Base-by-base conservation (phyloP, 1,140 invertebrate genomes). In the Heliconius nattereri region DNA sequence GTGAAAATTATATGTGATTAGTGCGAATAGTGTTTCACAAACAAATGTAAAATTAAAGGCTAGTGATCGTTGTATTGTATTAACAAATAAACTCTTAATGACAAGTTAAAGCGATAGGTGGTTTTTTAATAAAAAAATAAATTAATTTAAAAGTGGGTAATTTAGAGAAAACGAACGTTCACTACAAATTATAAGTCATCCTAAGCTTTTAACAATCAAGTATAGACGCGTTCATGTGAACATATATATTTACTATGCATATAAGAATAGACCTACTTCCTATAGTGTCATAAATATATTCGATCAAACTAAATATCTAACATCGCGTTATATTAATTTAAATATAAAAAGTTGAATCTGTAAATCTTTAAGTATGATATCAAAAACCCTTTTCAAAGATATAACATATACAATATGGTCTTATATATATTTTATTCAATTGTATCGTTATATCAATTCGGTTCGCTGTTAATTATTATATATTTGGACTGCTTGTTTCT, bases 401-500 rank as follows among this genome's bases (percentile, higher is more conserved):
- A 66, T 60, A 26, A 60, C 9, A 26, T n/a, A 60, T n/a, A 60
- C 13, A n/a, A 2, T 6, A 16, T 52, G 26, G 6, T 29, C 6
- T 16, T 26, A 16, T 66, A 29, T 29, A 66, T 26, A 16, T 66
- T 66, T 66, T 66, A 26, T n/a, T 9, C 40, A 45, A 45, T 45
- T 45, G 40, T 13, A 29, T 26, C 3, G 49, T 16, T 29, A 16
- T 29, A 78, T 79, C 29, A 79, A 49, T 26, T 26, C 20, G 3
- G 78, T 83, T 37, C 32, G 78, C 73, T 45, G 66, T 77, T 80
- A 80, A 80, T 80, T 74, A 76, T 76, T 71, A 45, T 45, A 45
- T 73, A 75, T 73, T 76, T 66, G 29, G n/a, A n/a, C 52, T 76
- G 79, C 73, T 77, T 80, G 79, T 72, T 77, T 80, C 73, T 70